Conservation (phyloP, 2,113 vertebrate genomes). For the Bos taurus region ARS-UCD2.0 NC_037342.1:32237001-32237500, state of each 20-base stretch:
- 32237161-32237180: neutral
- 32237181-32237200: neutral
- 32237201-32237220: neutral
- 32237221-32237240: neutral
- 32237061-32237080: neutral
- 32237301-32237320: slow-evolving; percentile 20
- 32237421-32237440: neutral
- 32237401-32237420: neutral
- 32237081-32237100: neutral
- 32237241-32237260: slow-evolving; percentile 30
- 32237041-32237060: neutral
- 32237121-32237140: neutral
- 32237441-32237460: slow-evolving; percentile 4
- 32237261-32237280: neutral
- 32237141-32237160: neutral
- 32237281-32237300: neutral
- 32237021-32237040: neutral
- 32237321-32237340: slow-evolving; percentile 36
- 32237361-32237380: slow-evolving; percentile 37
- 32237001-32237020: neutral
- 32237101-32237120: neutral
- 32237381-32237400: neutral
- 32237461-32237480: neutral
- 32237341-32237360: slow-evolving; percentile 57
- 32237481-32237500: neutral